A percentile compares a stretch with the other conserved stretches of the same genome.
These are phyloP conservation scores for Dryococelus australis DNA, from an alignment of 2,888 invertebrate genomes.

Conservation along the genomic window DNA sequence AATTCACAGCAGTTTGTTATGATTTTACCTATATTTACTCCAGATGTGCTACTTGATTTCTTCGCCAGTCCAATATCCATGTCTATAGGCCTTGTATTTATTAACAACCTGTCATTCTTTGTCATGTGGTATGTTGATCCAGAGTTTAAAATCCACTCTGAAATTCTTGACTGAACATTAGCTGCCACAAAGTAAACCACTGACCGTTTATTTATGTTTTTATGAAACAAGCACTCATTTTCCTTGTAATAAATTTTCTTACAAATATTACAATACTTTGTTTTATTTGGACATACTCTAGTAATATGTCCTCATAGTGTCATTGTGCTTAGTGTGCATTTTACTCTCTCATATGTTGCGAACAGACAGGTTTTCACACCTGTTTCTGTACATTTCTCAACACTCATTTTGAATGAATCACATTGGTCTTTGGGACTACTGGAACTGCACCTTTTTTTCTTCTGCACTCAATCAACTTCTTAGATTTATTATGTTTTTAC, in stretches of 20 bases:
- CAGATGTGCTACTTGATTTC: background rate
- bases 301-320: background rate
- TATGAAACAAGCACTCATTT: background rate
- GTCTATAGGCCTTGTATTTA: background rate
- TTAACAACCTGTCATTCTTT: background rate
- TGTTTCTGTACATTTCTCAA: too few species aligned
- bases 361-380: too few species aligned
- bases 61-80: background rate
- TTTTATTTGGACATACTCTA: background rate
- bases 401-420: too few species aligned
- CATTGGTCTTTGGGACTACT: too few species aligned
- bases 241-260: background rate
- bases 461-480: too few species aligned
- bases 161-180: too few species aligned
- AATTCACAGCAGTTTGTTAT: background rate
- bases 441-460: too few species aligned
- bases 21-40: background rate
- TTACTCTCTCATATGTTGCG: too few species aligned
- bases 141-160: background rate
- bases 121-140: background rate
- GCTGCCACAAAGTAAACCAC: background rate
- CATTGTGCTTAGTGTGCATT: too few species aligned
- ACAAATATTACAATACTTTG: background rate
- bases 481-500: too few species aligned
- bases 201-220: background rate